Base-by-base conservation (phyloP, 2,888 invertebrate species). In the Callyntrura guangdongensis region DNA sequence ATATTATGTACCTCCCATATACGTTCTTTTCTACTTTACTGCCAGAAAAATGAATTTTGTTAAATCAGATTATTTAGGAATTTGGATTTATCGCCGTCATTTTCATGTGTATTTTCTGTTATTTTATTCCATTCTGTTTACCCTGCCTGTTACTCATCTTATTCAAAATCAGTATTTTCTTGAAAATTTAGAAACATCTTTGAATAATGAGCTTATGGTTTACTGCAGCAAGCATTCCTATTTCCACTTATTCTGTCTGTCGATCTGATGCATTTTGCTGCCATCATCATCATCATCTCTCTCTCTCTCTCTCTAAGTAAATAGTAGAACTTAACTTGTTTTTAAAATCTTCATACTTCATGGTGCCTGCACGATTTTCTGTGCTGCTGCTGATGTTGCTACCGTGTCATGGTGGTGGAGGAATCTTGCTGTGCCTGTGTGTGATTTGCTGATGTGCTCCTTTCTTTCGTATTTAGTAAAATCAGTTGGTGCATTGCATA, bases 281-380 rank as follows among this genome's bases (percentile, higher is more conserved):
- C 64, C 25, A 4, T 36, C 69, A n/a, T 69, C 69, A 22, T 49
- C 74, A 36, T 36, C 36, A 36, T 36, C 2, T 36, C 36, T 36
- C 36, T 36, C 36, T 36, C 36, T 36, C 3, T 36, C 3, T 36
- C 3, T 36, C 3, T 17, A 11, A 47, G 20, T n/a, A 20, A 47
- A 47, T 72, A 20, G 72, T 72, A 72, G 17, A 72, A 3, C n/a
- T 69, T n/a, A 74, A 74, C 74, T 49, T 49, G 47, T 49, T 25
- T 22, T 27, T 64, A 89, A 84, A 89, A 84, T 84, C 27, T 84
- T 74, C 36, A 45, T 84, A 89, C 84, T 84, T 67, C 74, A 64
- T 84, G 88, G 83, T 72, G 47, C 25, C 82, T 89, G 88, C 88
- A 83, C 82, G 83, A 83, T 89, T 89, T 36, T 89, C 64, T 89